Evolutionary conservation across 2,888 invertebrate genomes (phyloP).

Genomic region (Clunio marinus): DNA sequence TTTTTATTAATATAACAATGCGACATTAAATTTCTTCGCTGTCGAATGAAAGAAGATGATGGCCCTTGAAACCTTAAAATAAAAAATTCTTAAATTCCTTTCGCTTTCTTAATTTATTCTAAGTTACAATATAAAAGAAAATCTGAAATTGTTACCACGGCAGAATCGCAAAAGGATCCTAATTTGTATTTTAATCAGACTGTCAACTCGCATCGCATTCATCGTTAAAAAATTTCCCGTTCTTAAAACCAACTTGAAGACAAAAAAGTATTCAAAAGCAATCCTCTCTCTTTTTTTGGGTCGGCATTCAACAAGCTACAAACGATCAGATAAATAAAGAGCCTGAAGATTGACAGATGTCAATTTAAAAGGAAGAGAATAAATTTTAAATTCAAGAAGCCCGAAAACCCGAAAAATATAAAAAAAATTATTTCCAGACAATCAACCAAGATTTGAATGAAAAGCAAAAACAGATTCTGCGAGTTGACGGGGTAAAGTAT

Average conservation of each 20-base stretch:
- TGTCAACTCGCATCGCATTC: constrained; percentile 20
- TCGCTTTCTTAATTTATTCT: not conserved
- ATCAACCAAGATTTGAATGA: not conserved
- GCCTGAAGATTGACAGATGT: constrained; percentile 29
- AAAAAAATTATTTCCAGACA: constrained; percentile 1
- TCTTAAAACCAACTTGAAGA: not conserved
- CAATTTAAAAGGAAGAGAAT: constrained; percentile 32
- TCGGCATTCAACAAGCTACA: not conserved
- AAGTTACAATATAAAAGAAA: not conserved
- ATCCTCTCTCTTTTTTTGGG: not conserved
- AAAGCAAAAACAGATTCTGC: not conserved
- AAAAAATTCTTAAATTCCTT: not conserved
- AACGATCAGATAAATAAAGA: constrained; percentile 5
- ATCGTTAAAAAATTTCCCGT: not conserved
- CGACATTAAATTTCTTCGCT: not conserved
- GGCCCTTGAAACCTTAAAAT: not conserved
- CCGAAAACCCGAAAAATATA: not conserved
- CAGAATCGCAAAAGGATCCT: not conserved
- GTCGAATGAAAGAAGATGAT: not conserved
- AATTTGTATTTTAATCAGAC: constrained; percentile 30
- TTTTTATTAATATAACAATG: not conserved
- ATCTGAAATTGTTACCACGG: not conserved
- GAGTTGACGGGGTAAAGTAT: not conserved
- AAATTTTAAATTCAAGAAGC: constrained; percentile 26
- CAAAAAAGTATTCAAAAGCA: no score